Base-by-base conservation (phyloP, 2,888 invertebrate genomes). In the Capitulum mitella region DNA sequence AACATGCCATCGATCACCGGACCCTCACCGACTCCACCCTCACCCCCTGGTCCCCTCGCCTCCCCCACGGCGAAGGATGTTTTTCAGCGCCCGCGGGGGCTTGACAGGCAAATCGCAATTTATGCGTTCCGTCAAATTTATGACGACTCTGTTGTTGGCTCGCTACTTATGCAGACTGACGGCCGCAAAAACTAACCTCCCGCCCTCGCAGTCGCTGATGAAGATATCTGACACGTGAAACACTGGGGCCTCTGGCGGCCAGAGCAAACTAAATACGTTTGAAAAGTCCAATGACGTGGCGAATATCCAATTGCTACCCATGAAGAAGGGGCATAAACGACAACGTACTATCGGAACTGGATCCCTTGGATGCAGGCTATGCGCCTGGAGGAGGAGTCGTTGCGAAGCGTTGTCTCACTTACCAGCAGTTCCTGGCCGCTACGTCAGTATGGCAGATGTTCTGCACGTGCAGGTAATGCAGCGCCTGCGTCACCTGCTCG, bases 361-460 rank as follows among this genome's bases (percentile, higher is more conserved):
- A n/a, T n/a, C n/a, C n/a, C n/a, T n/a, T n/a, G n/a, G n/a, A n/a
- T n/a, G n/a, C n/a, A n/a, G n/a, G n/a, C n/a, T n/a, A n/a, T n/a
- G n/a, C n/a, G n/a, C n/a, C n/a, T n/a, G n/a, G n/a, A n/a, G n/a
- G n/a, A n/a, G n/a, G n/a, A n/a, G n/a, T n/a, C n/a, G n/a, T n/a
- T n/a, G n/a, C n/a, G n/a, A n/a, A n/a, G n/a, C n/a, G n/a, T n/a
- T n/a, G n/a, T n/a, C 26, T 22, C n/a, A 58, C 40, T 40, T 77
- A 83, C 83, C 82, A 79, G 80, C 83, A 83, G 80, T 83, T 83
- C 64, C 83, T 80, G 34, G 82, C 80, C 29, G 82, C 83, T 34
- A 83, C 80, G 75, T 83, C 83, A 26, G 80, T 81, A 78, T 83
- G 83, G 58, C 82, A 77, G 26, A 83, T 78, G 37, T 80, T 79